phyloP scores from a whole-genome alignment of 2,888 invertebrate genomes.

The Drosophila affinis region DNA sequence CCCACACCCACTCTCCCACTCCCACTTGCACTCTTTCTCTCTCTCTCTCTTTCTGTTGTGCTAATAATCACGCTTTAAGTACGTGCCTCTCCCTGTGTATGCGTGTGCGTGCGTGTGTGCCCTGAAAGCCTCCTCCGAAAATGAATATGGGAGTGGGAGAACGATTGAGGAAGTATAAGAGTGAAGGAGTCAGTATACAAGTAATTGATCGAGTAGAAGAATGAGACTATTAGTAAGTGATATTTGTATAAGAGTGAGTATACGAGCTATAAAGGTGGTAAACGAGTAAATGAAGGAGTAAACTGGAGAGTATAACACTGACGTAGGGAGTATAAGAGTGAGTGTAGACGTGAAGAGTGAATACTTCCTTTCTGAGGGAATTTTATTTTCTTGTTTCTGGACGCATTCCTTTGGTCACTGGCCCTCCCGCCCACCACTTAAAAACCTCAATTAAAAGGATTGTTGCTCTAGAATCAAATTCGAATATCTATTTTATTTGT shows the following conservation, averaged over 20 bases:
- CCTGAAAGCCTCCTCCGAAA: neutral
- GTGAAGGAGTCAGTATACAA: neutral
- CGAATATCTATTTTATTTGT: constrained; percentile 49
- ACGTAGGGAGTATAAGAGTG: too few species aligned
- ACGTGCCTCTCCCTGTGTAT: constrained; percentile 28
- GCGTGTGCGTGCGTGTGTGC: constrained; percentile 26
- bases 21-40: constrained; percentile 11
- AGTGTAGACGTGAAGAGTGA: neutral
- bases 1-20: neutral
- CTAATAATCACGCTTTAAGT: constrained; percentile 77
- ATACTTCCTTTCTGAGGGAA: constrained; percentile 1
- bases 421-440: neutral
- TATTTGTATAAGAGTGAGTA: too few species aligned
- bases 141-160: constrained; percentile 4
- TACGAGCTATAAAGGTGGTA: too few species aligned
- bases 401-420: too few species aligned
- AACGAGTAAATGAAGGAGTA: too few species aligned
- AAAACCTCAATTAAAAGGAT: constrained; percentile 69
- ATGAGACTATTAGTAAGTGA: neutral
- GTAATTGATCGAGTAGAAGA: neutral
- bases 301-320: too few species aligned
- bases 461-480: constrained; percentile 45
- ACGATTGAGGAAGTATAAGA: neutral
- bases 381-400: too few species aligned
- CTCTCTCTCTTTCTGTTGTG: constrained; percentile 55